phyloP scores from a whole-genome alignment of 2,888 invertebrate genomes.

The Sthenelais limicola region DNA sequence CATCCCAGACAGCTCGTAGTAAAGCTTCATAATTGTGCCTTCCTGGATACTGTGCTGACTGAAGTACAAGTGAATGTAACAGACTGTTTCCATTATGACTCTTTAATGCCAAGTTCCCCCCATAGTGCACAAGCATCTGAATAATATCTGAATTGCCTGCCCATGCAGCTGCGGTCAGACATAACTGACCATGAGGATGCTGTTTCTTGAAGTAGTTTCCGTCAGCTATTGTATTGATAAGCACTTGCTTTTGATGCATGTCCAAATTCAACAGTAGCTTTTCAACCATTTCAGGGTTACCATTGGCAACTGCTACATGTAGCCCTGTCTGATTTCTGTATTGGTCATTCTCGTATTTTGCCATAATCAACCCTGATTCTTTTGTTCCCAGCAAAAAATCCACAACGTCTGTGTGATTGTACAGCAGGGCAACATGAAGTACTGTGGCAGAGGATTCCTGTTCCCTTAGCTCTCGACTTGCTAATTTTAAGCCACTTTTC shows the following conservation, averaged over 20 bases:
- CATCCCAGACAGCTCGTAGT: slow-evolving; percentile 49
- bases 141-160: slow-evolving; percentile 52
- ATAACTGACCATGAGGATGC: slow-evolving; percentile 50
- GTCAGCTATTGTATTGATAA: slow-evolving; percentile 53
- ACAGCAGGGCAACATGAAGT: slow-evolving; percentile 53
- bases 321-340: slow-evolving; percentile 53
- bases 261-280: slow-evolving; percentile 48
- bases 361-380: slow-evolving; percentile 51
- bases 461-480: slow-evolving; percentile 49
- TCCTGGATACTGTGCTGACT: slow-evolving; percentile 47
- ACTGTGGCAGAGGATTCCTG: slow-evolving; percentile 52
- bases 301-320: slow-evolving; percentile 53
- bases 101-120: slow-evolving; percentile 50
- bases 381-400: slow-evolving; percentile 47
- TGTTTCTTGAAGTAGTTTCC: slow-evolving; percentile 51
- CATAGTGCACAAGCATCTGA: slow-evolving; percentile 50
- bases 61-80: slow-evolving; percentile 50
- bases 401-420: slow-evolving; percentile 50
- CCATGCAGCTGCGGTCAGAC: slow-evolving; percentile 54
- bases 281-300: slow-evolving; percentile 49
- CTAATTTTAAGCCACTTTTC: slow-evolving; percentile 48
- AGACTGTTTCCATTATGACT: slow-evolving; percentile 50
- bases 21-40: slow-evolving; percentile 47
- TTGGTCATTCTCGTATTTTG: slow-evolving; percentile 51
- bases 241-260: slow-evolving; percentile 26